phyloP scores from a whole-genome alignment of 92 coral and sea anemone species.

The Plumapathes pennacea region DNA sequence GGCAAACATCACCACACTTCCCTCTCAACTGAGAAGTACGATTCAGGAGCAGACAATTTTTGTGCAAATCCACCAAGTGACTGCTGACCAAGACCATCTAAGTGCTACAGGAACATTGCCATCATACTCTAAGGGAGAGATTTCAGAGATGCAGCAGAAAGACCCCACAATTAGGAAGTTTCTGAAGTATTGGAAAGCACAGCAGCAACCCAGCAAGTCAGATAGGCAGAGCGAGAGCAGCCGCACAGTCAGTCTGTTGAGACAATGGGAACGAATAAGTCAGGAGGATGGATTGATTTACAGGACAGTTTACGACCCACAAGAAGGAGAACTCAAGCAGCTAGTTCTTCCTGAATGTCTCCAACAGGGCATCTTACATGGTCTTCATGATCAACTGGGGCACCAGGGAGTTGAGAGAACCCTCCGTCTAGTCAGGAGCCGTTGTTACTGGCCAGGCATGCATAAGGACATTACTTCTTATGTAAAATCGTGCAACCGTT shows the following conservation, averaged over 20 bases:
- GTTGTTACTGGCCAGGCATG: slow-evolving; percentile 65
- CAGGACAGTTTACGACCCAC: background rate
- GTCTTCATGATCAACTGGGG: slow-evolving; percentile 36
- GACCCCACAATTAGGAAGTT: slow-evolving; percentile 14
- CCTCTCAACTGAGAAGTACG: slow-evolving; percentile 21
- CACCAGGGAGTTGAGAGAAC: slow-evolving; percentile 64
- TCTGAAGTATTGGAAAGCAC: slow-evolving; percentile 37
- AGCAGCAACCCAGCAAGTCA: too few relatives aligned
- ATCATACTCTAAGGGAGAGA: slow-evolving; percentile 10
- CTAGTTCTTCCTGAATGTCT: slow-evolving; percentile 36
- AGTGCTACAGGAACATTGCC: slow-evolving; percentile 21
- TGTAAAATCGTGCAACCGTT: slow-evolving; percentile 41
- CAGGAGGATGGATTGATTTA: slow-evolving; percentile 31
- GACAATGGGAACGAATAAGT: slow-evolving; percentile 5
- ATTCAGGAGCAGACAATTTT: background rate
- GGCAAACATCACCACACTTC: slow-evolving; percentile 54
- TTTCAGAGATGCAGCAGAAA: slow-evolving; percentile 11
- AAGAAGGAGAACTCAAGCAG: too few relatives aligned
- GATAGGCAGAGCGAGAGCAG: slow-evolving; percentile 5
- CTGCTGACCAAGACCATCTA: slow-evolving; percentile 11
- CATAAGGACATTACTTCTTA: slow-evolving; percentile 41
- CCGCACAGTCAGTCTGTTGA: slow-evolving; percentile 3
- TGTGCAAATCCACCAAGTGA: background rate
- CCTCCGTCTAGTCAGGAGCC: slow-evolving; percentile 28
- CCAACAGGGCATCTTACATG: slow-evolving; percentile 16